A percentile compares a stretch with the other conserved stretches of the same genome.
Conservation (phyloP, 2,888 invertebrate genomes). For the Trichogramma dendrolimi region DNA sequence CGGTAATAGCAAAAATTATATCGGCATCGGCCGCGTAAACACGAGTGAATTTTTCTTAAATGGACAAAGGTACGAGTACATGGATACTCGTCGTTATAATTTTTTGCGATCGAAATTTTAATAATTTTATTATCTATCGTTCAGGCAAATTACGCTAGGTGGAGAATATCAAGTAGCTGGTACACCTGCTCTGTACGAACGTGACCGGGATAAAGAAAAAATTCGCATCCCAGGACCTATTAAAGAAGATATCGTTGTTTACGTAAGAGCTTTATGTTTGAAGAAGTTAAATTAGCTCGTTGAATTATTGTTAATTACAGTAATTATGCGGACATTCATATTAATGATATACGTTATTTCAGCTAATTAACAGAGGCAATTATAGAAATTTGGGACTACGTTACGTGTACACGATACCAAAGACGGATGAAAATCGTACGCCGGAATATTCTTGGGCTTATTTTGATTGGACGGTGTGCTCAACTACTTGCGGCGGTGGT, state of each 20-base stretch:
- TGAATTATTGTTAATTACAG: no score
- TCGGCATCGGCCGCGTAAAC: constrained; percentile 57
- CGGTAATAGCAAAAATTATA: constrained; percentile 48
- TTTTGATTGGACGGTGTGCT: constrained; percentile 79
- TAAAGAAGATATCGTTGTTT: constrained; percentile 59
- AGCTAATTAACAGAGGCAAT: constrained; percentile 50
- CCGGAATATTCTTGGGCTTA: constrained; percentile 71
- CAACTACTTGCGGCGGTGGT: constrained; percentile 74
- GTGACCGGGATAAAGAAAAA: constrained; percentile 57
- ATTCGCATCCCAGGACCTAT: constrained; percentile 62
- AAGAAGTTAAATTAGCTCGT: background rate
- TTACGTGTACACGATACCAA: constrained; percentile 78
- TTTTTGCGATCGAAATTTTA: background rate
- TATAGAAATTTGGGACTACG: constrained; percentile 75
- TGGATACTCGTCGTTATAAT: background rate
- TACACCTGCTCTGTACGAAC: constrained; percentile 53
- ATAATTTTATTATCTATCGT: constrained; percentile 29
- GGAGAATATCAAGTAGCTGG: constrained; percentile 54
- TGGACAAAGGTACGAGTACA: constrained; percentile 58
- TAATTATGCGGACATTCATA: background rate
- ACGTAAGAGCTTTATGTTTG: constrained; percentile 51
- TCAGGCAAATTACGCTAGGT: constrained; percentile 48
- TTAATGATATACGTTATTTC: background rate
- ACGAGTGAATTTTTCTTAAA: constrained; percentile 59
- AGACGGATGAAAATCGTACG: constrained; percentile 56